Evolutionary conservation across 2,113 vertebrate species (phyloP), one percentile per base, ranked within the genome.

Genomic region (Arizona elegans): DNA sequence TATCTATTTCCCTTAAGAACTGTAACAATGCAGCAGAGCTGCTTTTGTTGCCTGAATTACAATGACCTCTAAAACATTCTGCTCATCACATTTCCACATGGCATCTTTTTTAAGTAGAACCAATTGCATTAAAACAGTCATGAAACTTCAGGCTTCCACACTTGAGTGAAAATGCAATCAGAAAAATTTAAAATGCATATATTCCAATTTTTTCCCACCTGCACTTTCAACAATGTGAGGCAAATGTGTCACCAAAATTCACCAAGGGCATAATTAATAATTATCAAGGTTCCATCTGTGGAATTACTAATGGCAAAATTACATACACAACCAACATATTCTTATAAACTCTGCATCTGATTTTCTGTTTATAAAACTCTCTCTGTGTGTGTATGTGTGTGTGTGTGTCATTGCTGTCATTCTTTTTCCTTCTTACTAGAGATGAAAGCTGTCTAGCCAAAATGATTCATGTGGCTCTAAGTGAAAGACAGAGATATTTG

Each of bases 241-340:
- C 85, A 96, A 97, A 94, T 91, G 86, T 0, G n/a, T 97, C 85
- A 65, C 97, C 6, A 59, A 93, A 91, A 96, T 97, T 97, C 97
- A 95, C 92, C 93, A 92, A 90, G 92, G 94, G 94, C 96, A 93
- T 95, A 95, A 96, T 97, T 96, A 97, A 93, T 95, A 95, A 96
- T 97, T 96, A 97, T 96, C 93, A 96, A 86, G 91, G 94, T 92
- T 97, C 94, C 94, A 54, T 95, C 93, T 97, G 93, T 95, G 93
- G 96, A 96, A 97, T 95, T 91, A 86, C 94, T 97, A 97, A 97
- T 97, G 94, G 94, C 96, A 97, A 97, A 97, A 97, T 96, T 97
- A 94, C 94, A 95, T 95, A 96, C 93, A 95, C 95, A 94, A 90
- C 85, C 93, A 91, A 91, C 87, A 96, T 94, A 93, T 95, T 89